These are phyloP conservation scores for Anagyrus pseudococci DNA, from an alignment of 2,888 invertebrate genomes.

Conservation along the genomic window DNA sequence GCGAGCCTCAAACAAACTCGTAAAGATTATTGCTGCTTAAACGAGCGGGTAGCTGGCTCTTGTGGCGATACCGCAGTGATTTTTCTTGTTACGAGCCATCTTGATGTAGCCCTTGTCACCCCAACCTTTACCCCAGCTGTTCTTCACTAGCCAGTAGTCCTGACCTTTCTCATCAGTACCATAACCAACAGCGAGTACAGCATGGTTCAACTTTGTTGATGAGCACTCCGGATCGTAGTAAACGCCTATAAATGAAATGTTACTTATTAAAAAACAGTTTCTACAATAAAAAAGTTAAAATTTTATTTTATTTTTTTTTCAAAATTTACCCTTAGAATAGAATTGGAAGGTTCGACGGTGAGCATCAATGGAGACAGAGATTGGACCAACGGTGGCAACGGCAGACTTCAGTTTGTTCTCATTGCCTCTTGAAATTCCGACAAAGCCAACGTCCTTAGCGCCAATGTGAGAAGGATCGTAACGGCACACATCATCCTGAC, in stretches of 20 bases:
- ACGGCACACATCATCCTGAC: conserved; percentile 45
- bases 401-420: conserved; percentile 79
- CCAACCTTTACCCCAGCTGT: conserved; percentile 84
- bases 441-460: conserved; percentile 82
- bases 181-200: conserved; percentile 84
- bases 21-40: conserved; percentile 58
- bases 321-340: conserved; percentile 70
- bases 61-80: conserved; percentile 87
- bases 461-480: conserved; percentile 73
- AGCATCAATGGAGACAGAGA: conserved; percentile 90
- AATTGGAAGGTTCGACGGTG: conserved; percentile 85
- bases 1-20: no score
- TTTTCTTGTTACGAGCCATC: conserved; percentile 84
- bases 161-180: conserved; percentile 71
- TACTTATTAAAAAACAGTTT: not conserved
- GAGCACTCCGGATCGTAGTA: conserved; percentile 84
- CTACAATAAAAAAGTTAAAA: not conserved
- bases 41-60: conserved; percentile 86
- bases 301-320: no score
- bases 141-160: conserved; percentile 89
- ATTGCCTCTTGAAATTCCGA: conserved; percentile 76
- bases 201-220: conserved; percentile 77
- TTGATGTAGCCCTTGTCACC: conserved; percentile 86
- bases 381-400: conserved; percentile 83
- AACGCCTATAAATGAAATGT: conserved; percentile 62